These are phyloP conservation scores for Tetragnatha versicolor DNA, from an alignment of 1,140 invertebrate genomes.

Conservation along the genomic window DNA sequence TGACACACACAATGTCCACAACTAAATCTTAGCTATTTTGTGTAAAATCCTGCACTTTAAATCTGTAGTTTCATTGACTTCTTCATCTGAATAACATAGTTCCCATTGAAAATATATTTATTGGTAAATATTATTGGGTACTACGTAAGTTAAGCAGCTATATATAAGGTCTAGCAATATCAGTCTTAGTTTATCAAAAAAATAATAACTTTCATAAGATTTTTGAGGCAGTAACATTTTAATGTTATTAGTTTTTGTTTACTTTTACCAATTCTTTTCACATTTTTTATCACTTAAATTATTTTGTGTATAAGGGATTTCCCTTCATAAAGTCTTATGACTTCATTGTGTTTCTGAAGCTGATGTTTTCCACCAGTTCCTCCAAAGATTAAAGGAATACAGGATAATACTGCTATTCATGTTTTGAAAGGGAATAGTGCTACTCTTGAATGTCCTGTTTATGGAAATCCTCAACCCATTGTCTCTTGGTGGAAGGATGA, in stretches of 20 bases:
- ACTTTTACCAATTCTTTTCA: too few species aligned
- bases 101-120: too few species aligned
- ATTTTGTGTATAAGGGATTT: constrained; percentile 38
- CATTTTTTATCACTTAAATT: background rate
- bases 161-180: too few species aligned
- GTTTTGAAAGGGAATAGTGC: constrained; percentile 30
- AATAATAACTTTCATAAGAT: too few species aligned
- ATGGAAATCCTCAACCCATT: constrained; percentile 55
- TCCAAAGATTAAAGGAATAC: constrained; percentile 47
- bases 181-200: too few species aligned
- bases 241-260: background rate
- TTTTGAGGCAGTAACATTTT: background rate
- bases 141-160: too few species aligned
- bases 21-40: too few species aligned
- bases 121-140: too few species aligned
- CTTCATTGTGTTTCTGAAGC: constrained; percentile 54
- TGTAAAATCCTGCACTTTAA: too few species aligned
- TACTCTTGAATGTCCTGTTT: constrained; percentile 49
- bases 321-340: constrained; percentile 50
- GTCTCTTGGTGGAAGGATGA: constrained; percentile 56
- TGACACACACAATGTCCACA: too few species aligned
- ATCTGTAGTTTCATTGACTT: too few species aligned
- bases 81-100: too few species aligned
- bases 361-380: constrained; percentile 55
- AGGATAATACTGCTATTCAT: constrained; percentile 4